phyloP scores from a whole-genome alignment of 1,140 invertebrate genomes.

The Lethrus apterus region DNA sequence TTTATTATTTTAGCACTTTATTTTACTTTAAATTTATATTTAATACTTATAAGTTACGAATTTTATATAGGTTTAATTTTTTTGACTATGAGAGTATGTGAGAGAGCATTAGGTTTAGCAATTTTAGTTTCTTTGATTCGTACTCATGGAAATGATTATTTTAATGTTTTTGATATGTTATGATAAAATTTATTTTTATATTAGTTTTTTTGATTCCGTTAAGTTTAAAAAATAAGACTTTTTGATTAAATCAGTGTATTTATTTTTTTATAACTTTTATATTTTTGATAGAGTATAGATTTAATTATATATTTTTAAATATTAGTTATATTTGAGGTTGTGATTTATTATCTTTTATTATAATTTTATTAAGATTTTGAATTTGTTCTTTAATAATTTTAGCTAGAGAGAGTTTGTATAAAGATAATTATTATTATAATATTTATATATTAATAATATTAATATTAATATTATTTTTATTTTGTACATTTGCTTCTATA shows the following conservation, averaged over 20 bases:
- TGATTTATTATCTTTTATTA: not conserved
- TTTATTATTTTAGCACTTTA: constrained; percentile 48
- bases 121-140: constrained; percentile 40
- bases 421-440: constrained; percentile 41
- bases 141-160: constrained; percentile 50
- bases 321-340: constrained; percentile 37
- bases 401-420: constrained; percentile 42
- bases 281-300: constrained; percentile 40
- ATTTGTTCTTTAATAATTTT: not conserved
- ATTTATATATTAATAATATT: constrained; percentile 48
- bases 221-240: not conserved
- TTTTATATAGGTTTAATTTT: constrained; percentile 50
- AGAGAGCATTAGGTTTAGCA: constrained; percentile 48
- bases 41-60: constrained; percentile 40
- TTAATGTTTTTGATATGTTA: constrained; percentile 48
- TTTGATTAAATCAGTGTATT: constrained; percentile 28
- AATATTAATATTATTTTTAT: constrained; percentile 49
- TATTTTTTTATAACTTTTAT: constrained; percentile 40
- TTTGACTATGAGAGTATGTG: constrained; percentile 52
- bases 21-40: constrained; percentile 45
- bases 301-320: constrained; percentile 33
- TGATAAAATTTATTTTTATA: constrained; percentile 46
- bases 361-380: not conserved
- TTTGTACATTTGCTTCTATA: constrained; percentile 47
- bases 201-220: constrained; percentile 41